Conservation (phyloP, 2,888 invertebrate species). For the Drosophila cognata region DNA sequence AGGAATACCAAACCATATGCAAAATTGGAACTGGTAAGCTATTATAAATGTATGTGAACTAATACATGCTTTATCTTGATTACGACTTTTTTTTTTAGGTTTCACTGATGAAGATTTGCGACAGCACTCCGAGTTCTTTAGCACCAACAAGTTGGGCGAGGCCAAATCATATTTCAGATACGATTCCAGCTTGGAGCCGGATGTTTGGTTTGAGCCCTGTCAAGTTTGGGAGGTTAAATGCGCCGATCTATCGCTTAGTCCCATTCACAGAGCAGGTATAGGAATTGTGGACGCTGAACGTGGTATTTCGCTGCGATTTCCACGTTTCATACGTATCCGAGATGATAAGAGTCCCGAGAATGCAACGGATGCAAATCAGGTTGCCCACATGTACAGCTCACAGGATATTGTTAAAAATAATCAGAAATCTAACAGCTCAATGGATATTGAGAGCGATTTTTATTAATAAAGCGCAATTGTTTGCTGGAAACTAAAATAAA, state of each 20-base stretch:
- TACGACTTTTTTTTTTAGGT: slow-evolving; percentile 87
- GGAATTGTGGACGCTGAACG: slow-evolving; percentile 95
- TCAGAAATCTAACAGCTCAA: slow-evolving; percentile 50
- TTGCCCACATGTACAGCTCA: slow-evolving; percentile 94
- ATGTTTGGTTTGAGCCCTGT: slow-evolving; percentile 95
- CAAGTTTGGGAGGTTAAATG: slow-evolving; percentile 98
- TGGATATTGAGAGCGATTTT: slow-evolving; percentile 82
- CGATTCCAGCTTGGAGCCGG: slow-evolving; percentile 90
- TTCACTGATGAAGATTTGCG: slow-evolving; percentile 96
- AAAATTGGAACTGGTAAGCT: slow-evolving; percentile 88
- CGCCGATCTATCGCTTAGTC: slow-evolving; percentile 98
- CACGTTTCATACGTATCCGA: slow-evolving; percentile 93
- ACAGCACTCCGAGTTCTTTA: slow-evolving; percentile 90
- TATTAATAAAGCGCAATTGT: slow-evolving; percentile 65
- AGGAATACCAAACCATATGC: slow-evolving; percentile 96
- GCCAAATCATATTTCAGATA: slow-evolving; percentile 93
- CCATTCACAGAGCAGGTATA: slow-evolving; percentile 94
- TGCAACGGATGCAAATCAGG: slow-evolving; percentile 95
- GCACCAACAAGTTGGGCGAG: slow-evolving; percentile 89
- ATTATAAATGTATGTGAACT: background rate
- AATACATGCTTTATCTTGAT: background rate
- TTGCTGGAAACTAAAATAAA: background rate
- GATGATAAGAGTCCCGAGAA: slow-evolving; percentile 97
- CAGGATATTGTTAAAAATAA: slow-evolving; percentile 96
- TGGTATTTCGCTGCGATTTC: slow-evolving; percentile 98